Conservation (phyloP, 2,797 vertebrate genomes). For the Onychomys arenicola region DNA sequence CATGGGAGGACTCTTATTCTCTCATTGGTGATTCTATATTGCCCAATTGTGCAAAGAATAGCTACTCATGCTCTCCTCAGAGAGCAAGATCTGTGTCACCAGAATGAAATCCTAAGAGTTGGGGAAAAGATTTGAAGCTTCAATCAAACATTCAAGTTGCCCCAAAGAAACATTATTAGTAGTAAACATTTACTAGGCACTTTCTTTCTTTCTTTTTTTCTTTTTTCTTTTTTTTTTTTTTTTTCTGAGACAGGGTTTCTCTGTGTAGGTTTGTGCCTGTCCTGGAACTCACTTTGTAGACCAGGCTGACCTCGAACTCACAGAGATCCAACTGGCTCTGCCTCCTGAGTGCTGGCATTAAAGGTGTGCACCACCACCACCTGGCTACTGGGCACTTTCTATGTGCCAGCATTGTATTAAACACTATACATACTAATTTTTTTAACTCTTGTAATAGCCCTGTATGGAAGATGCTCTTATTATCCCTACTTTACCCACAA, state of each 20-base stretch:
- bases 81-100: not conserved
- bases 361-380: no score
- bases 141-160: not conserved
- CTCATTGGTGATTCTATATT: slow-evolving; percentile 31
- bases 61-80: not conserved
- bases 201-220: no score
- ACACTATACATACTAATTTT: not conserved
- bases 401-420: not conserved
- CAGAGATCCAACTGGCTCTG: no score
- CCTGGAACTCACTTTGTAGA: no score
- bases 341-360: no score
- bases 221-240: no score
- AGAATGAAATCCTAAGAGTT: slow-evolving; percentile 25
- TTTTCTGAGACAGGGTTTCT: no score
- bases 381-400: not conserved
- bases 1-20: slow-evolving; percentile 19
- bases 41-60: not conserved
- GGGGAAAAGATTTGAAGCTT: slow-evolving; percentile 7
- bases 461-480: not conserved
- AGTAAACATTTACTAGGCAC: not conserved
- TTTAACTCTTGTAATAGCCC: slow-evolving; percentile 26
- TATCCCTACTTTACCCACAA: slow-evolving; percentile 10
- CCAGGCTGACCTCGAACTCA: no score
- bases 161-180: slow-evolving; percentile 7
- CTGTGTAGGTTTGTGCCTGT: no score